These are phyloP conservation scores for Macrochelys suwanniensis DNA, from an alignment of 2,797 vertebrate genomes.

Conservation along the genomic window DNA sequence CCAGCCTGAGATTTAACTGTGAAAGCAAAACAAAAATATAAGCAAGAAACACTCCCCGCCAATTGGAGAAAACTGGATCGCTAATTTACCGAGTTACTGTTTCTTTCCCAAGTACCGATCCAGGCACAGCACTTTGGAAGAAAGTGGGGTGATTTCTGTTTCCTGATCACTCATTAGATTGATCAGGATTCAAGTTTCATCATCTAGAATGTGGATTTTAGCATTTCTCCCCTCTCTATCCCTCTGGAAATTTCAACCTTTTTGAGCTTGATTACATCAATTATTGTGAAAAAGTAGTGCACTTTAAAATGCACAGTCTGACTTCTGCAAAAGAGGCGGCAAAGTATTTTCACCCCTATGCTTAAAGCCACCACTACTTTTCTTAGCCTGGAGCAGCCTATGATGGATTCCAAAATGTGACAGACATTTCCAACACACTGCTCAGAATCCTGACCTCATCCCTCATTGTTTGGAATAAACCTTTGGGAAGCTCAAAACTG, in stretches of 20 bases:
- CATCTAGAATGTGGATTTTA: not conserved
- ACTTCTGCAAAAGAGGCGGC: rapidly evolving
- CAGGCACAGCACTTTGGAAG: not conserved
- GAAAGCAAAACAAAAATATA: not conserved
- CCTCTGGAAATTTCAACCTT: not conserved
- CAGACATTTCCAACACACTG: not conserved
- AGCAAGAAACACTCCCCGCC: not conserved
- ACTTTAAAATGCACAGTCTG: not conserved
- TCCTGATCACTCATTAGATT: not conserved
- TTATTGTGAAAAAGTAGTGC: not conserved
- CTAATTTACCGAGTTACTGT: not conserved
- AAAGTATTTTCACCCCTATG: not conserved
- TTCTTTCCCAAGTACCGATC: not conserved
- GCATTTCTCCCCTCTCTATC: not conserved
- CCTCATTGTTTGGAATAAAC: not conserved
- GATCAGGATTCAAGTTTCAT: not conserved
- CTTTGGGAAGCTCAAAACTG: not conserved
- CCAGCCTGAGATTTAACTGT: not conserved
- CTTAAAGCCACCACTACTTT: rapidly evolving
- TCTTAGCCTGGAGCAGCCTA: not conserved
- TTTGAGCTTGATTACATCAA: rapidly evolving
- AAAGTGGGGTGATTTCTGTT: not conserved
- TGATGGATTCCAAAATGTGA: not conserved
- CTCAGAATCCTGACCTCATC: not conserved
- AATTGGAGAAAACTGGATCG: rapidly evolving